Base-by-base conservation (phyloP, 1,140 invertebrate species). In the Chrysomallon squamiferum region DNA sequence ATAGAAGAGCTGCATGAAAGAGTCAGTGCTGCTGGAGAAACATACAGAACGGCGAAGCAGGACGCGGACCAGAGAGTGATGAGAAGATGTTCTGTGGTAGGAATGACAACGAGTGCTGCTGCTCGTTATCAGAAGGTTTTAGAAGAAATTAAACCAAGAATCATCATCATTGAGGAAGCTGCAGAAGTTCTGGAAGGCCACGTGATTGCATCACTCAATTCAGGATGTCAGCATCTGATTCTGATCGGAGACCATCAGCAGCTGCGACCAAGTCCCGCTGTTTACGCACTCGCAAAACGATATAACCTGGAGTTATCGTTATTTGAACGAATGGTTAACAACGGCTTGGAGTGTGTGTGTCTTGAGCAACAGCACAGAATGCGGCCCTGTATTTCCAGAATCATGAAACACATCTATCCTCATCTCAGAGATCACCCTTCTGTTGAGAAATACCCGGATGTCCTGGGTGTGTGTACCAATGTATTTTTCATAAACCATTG, bases 151-250 rank as follows among this genome's bases (percentile, higher is more conserved):
- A 54, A 66, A n/a, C 78, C 80, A 11, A 67, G 64, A 29, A 81
- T 84, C 30, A 71, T 83, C 0, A 70, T 85, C 25, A 81, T 85
- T 25, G 83, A 85, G 61, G 83, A 85, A 60, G 83, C 83, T 7
- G 82, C 82, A 15, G 82, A 83, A 65, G 78, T 84, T 5, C 71
- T 84, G n/a, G 82, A 84, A 54, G 72, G 79, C 9, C 83, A 85
- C 59, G 74, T 84, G 29, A 64, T 81, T 1, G 76, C 75, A 38
- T 63, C 74, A 9, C 57, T 95, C 7, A 90, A 90, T 11, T 79
- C 87, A 33, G 67, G 87, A 41, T 92, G 91, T 67, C 69, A 94
- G 81, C 94, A 95, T 79, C 85, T 94, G 0, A 93, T 95, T 32
- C 68, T 64, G 18, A 74, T 68, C 59, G 72, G 62, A 25, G 76